phyloP scores from a whole-genome alignment of 2,797 vertebrate genomes.

The Myripristis jacobus region DNA sequence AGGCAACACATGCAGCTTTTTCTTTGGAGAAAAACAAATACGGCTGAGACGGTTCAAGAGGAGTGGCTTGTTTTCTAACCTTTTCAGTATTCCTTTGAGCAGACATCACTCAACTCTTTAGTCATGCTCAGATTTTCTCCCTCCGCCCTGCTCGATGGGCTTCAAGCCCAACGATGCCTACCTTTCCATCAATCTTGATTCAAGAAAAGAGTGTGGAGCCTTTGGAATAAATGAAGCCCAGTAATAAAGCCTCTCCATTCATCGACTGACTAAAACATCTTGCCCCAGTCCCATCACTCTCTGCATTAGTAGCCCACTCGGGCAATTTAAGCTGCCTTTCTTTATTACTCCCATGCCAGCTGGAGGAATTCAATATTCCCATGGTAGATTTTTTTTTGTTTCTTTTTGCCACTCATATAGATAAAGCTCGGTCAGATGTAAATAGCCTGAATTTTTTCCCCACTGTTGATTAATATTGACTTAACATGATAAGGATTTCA shows the following conservation, averaged over 20 bases:
- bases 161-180: slow-evolving; percentile 49
- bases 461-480: slow-evolving; percentile 33
- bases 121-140: slow-evolving; percentile 54
- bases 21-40: slow-evolving; percentile 2
- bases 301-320: slow-evolving; percentile 65
- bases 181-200: slow-evolving; percentile 77
- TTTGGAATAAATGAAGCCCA: slow-evolving; percentile 72
- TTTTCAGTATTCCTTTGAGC: slow-evolving; percentile 46
- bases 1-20: slow-evolving; percentile 41
- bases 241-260: slow-evolving; percentile 73
- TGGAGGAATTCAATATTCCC: slow-evolving; percentile 47
- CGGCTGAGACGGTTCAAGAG: too few species aligned
- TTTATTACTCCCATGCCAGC: slow-evolving; percentile 61
- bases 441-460: slow-evolving; percentile 17
- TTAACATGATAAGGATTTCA: not conserved
- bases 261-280: slow-evolving; percentile 66
- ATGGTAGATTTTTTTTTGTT: slow-evolving; percentile 25
- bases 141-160: slow-evolving; percentile 49
- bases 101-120: slow-evolving; percentile 22
- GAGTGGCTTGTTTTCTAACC: not conserved
- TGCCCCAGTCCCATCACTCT: slow-evolving; percentile 49
- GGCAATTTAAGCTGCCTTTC: slow-evolving; percentile 71
- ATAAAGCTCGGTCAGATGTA: slow-evolving; percentile 21
- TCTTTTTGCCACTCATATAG: slow-evolving; percentile 15
- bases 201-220: slow-evolving; percentile 58